Evolutionary conservation across 2,888 invertebrate species (phyloP), one percentile per base, ranked within the genome.

Genomic region (Hybos culiciformis): DNA sequence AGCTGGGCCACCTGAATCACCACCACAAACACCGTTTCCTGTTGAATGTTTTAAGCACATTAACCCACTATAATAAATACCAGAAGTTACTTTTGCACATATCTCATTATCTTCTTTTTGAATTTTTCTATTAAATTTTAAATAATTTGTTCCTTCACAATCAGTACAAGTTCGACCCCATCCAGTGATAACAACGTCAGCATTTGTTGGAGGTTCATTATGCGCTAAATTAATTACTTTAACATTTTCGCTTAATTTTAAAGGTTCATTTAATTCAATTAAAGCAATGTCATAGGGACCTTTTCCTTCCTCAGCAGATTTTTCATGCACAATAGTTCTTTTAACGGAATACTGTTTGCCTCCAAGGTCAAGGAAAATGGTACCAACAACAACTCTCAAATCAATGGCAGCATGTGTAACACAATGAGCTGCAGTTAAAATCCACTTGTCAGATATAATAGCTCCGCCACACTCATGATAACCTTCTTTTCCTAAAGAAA

Each of bases 1-100:
- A 4, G 61, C 59, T 19, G 60, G 60, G 29, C 60, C 60, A 18
- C 60, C 61, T 6, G 57, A 60, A 44, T 61, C 61, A 15, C 60
- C 61, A 33, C 53, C 53, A 46, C 60, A 61, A 23, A 56, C 59
- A n/a, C 60, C 60, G 46, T 59, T 53, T 34, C 46, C 49, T 3
- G 18, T 12, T 3, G 38, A 29, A 41, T 59, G 58, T 8, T 50
- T 54, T 47, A 59, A 45, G 8, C 59, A 59, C 4, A 59, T 43
- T 21, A 40, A 20, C 15, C 39, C 39, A 21, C 21, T n/a, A 23
- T 15, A 40, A 15, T 21, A 12, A 15, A 34, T 18, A 34, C 18
- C 18, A 18, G 12, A 12, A 21, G 14, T 14, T 12, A 14, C 4
- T 7, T 2, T 36, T 21, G 5, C 3, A 36, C 20, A 20, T 21